phyloP scores from a whole-genome alignment of 2,888 invertebrate species.

The Hetaerina titia region DNA sequence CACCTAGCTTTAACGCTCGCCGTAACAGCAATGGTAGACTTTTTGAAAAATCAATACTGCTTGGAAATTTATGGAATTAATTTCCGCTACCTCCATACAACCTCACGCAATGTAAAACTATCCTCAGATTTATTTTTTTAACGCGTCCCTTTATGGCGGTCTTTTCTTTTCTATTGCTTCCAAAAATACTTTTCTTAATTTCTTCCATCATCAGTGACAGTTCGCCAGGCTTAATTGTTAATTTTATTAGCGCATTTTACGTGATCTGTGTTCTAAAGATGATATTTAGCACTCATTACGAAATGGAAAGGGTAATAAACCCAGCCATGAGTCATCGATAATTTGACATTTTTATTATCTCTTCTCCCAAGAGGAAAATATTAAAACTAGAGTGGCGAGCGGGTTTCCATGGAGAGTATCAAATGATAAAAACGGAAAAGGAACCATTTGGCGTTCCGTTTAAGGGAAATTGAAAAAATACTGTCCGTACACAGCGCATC shows the following conservation, averaged over 20 bases:
- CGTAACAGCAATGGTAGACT: constrained; percentile 42
- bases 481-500: not conserved
- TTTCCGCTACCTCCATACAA: constrained; percentile 47
- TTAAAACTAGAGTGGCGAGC: not conserved
- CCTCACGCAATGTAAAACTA: constrained; percentile 62
- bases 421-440: constrained; percentile 62
- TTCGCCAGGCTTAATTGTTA: not conserved
- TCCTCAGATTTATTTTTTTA: constrained; percentile 8
- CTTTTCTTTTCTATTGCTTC: not conserved
- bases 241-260: not conserved
- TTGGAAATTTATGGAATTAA: constrained; percentile 65
- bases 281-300: constrained; percentile 5
- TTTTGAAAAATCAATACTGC: constrained; percentile 63
- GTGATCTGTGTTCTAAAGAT: not conserved
- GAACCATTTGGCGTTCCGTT: constrained; percentile 63
- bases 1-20: constrained; percentile 29
- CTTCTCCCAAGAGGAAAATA: not conserved
- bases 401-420: constrained; percentile 54
- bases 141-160: constrained; percentile 29
- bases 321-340: constrained; percentile 13
- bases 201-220: not conserved
- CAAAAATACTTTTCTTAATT: not conserved
- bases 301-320: constrained; percentile 41
- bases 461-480: constrained; percentile 53
- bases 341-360: constrained; percentile 62